Conservation (phyloP, 2,797 vertebrate species). For the Ctenopoma multispine region DNA sequence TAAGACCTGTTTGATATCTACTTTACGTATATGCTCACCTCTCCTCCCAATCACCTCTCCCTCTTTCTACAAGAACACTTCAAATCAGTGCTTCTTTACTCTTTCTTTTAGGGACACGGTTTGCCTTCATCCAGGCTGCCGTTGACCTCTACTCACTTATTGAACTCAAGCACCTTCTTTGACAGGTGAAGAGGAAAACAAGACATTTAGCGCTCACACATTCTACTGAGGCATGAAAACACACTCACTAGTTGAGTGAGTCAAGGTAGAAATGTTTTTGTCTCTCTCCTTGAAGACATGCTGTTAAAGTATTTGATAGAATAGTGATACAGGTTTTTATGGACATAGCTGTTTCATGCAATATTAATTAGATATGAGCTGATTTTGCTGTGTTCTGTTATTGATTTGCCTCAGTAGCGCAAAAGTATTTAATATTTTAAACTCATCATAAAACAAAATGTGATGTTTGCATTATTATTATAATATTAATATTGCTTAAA, state of each 20-base stretch:
- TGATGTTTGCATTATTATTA: too few species aligned
- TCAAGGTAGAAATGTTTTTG: not conserved
- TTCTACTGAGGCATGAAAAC: slow-evolving; percentile 25
- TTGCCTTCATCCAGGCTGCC: slow-evolving; percentile 30
- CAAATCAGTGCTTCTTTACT: not conserved
- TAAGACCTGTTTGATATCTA: slow-evolving; percentile 2
- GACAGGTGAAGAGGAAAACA: slow-evolving; percentile 59
- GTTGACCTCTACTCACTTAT: slow-evolving; percentile 28
- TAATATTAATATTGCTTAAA: too few species aligned
- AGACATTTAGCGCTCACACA: slow-evolving; percentile 37
- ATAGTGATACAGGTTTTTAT: not conserved
- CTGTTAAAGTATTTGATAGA: not conserved
- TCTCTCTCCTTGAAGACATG: not conserved
- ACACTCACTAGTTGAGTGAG: not conserved
- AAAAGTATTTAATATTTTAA: too few species aligned
- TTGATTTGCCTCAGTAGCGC: slow-evolving; percentile 8
- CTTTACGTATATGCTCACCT: not conserved
- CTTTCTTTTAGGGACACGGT: slow-evolving; percentile 10
- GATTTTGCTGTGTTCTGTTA: slow-evolving; percentile 1
- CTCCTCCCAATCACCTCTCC: not conserved
- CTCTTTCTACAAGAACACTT: slow-evolving; percentile 18
- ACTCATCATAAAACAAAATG: too few species aligned
- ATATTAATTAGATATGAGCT: not conserved
- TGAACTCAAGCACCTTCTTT: slow-evolving; percentile 48
- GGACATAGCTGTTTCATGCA: not conserved